Evolutionary conservation across 2,888 invertebrate genomes (phyloP).

Genomic region (Temnothorax unifasciatus): DNA sequence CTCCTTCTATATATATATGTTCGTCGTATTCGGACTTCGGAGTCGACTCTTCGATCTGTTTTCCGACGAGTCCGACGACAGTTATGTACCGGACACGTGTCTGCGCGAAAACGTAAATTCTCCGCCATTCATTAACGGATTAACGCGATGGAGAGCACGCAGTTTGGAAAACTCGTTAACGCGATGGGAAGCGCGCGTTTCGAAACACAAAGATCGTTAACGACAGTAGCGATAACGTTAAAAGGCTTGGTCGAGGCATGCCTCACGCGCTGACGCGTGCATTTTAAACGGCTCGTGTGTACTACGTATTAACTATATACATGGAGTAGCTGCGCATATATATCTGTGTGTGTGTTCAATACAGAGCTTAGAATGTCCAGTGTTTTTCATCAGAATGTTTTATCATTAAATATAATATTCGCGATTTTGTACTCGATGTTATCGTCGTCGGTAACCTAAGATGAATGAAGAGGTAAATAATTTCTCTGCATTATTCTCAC

Average conservation of each 20-base stretch:
- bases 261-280: background rate
- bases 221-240: background rate
- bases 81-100: background rate
- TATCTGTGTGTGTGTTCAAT: background rate
- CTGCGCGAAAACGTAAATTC: background rate
- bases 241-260: background rate
- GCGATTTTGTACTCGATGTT: background rate
- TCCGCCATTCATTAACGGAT: background rate
- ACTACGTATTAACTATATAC: too few relatives aligned
- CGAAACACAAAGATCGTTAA: background rate
- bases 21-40: too few relatives aligned
- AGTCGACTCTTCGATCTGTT: background rate
- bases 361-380: background rate
- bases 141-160: background rate
- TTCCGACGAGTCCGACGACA: background rate
- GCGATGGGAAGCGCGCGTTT: background rate
- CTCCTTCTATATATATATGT: too few relatives aligned
- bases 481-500: background rate
- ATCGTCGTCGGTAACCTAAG: conserved; percentile 2
- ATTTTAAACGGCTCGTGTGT: background rate
- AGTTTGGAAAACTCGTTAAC: background rate
- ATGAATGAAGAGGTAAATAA: conserved; percentile 35
- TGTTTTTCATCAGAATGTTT: conserved; percentile 7
- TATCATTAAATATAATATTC: conserved; percentile 10
- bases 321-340: background rate